Evolutionary conservation across 2,797 vertebrate species (phyloP).

Genomic region (Botia almorhae): DNA sequence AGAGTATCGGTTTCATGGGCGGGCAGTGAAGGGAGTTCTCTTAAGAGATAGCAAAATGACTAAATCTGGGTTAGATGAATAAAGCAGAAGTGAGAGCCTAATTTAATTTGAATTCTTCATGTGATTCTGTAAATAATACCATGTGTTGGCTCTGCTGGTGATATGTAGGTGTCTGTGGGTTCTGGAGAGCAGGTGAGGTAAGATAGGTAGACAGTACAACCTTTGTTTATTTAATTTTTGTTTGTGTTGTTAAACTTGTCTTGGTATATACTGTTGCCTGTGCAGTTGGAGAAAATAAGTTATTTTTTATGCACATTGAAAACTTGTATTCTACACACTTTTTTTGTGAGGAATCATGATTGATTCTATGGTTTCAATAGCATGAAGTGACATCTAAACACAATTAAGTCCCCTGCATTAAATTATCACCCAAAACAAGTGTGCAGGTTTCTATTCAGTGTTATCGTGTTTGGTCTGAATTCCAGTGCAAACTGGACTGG

Average conservation of each 20-base stretch:
- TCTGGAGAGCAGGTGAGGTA: neutral
- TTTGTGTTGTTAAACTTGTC: neutral
- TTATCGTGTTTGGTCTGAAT: slow-evolving; percentile 37
- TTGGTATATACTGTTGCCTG: neutral
- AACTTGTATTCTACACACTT: no score
- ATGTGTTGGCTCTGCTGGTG: slow-evolving; percentile 22
- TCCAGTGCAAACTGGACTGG: slow-evolving; percentile 33
- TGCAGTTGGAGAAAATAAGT: neutral
- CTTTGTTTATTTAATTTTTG: no score
- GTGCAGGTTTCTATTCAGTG: neutral
- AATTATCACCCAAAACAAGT: neutral
- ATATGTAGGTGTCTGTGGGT: slow-evolving; percentile 11
- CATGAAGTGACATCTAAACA: neutral
- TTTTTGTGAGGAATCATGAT: no score
- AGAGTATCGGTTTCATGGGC: neutral
- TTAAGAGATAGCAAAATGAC: neutral
- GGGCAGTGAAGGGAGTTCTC: slow-evolving; percentile 7
- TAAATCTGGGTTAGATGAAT: neutral
- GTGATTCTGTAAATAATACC: slow-evolving; percentile 18
- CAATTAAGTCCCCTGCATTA: neutral
- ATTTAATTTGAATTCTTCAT: slow-evolving; percentile 16
- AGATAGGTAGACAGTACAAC: neutral
- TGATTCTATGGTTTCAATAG: neutral
- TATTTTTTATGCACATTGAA: no score
- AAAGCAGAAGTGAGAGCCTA: slow-evolving; percentile 11